These are phyloP conservation scores for Coenonympha glycerion DNA, from an alignment of 2,888 invertebrate genomes.

Conservation along the genomic window DNA sequence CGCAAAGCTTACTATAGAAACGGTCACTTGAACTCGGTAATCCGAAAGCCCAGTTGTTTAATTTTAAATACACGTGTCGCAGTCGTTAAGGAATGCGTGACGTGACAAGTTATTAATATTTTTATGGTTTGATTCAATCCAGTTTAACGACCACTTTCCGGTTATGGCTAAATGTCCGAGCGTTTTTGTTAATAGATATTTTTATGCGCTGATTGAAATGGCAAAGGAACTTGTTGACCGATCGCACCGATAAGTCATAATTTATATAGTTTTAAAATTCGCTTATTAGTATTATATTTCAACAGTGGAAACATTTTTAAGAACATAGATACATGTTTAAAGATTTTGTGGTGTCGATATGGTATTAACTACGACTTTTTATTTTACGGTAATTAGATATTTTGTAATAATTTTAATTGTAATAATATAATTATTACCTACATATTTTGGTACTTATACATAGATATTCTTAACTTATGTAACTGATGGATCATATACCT, in stretches of 20 bases:
- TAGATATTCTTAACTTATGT: too few relatives aligned
- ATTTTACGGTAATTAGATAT: too few relatives aligned
- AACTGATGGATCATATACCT: background rate
- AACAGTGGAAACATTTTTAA: background rate
- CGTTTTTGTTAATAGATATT: conserved; percentile 43
- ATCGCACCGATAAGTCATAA: background rate
- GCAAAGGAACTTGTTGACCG: background rate
- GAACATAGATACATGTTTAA: background rate
- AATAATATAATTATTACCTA: too few relatives aligned
- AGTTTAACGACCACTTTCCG: conserved; percentile 65
- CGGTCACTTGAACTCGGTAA: too few relatives aligned
- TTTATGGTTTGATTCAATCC: conserved; percentile 56
- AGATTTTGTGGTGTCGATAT: background rate
- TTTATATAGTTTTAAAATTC: background rate
- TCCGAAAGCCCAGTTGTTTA: background rate
- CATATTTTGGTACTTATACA: too few relatives aligned
- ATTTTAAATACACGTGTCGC: conserved; percentile 21
- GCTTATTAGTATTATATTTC: background rate
- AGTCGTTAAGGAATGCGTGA: conserved; percentile 16
- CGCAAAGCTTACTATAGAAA: too few relatives aligned
- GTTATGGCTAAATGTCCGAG: conserved; percentile 36
- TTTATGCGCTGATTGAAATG: conserved; percentile 55
- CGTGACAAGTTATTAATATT: conserved; percentile 51
- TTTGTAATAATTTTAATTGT: too few relatives aligned
- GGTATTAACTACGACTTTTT: background rate